phyloP scores from a whole-genome alignment of 1,140 invertebrate species.

The Diachasmimorpha longicaudata region DNA sequence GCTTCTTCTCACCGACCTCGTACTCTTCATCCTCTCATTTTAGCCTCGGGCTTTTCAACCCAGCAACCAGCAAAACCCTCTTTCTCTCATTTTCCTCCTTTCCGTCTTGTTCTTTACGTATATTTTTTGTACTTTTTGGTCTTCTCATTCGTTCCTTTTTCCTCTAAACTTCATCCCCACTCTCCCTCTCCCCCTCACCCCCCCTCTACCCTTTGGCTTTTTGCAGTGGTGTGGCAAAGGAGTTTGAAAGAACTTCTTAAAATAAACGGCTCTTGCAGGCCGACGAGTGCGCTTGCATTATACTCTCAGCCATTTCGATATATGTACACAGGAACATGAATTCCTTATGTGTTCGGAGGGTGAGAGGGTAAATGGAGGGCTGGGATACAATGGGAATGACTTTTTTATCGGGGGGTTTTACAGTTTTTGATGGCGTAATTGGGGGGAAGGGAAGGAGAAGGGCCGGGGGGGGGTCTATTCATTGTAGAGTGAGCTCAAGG shows the following conservation, averaged over 20 bases:
- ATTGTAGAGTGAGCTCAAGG: neutral
- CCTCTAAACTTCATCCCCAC: conserved; percentile 10
- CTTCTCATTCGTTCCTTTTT: conserved; percentile 12
- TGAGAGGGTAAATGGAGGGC: neutral
- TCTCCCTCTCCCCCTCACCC: conserved; percentile 17
- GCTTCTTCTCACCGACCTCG: conserved; percentile 11
- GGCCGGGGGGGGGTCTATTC: neutral
- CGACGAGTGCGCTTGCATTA: conserved; percentile 5
- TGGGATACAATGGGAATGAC: neutral
- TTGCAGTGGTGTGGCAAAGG: conserved; percentile 30
- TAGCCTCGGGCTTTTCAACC: conserved; percentile 5
- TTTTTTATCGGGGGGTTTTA: neutral
- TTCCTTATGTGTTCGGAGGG: neutral
- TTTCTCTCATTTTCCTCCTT: conserved; percentile 18
- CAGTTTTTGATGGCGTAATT: neutral
- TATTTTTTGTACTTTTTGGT: conserved; percentile 22
- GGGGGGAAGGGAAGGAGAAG: no score
- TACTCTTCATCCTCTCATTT: neutral
- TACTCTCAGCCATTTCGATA: neutral
- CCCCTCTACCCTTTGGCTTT: conserved; percentile 13
- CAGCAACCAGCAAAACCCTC: conserved; percentile 20
- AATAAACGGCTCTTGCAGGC: conserved; percentile 47
- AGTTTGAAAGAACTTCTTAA: conserved; percentile 56
- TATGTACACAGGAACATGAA: neutral
- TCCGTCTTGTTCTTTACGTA: conserved; percentile 23